Conservation (phyloP, 2,797 vertebrate genomes). For the Mareca strepera region DNA sequence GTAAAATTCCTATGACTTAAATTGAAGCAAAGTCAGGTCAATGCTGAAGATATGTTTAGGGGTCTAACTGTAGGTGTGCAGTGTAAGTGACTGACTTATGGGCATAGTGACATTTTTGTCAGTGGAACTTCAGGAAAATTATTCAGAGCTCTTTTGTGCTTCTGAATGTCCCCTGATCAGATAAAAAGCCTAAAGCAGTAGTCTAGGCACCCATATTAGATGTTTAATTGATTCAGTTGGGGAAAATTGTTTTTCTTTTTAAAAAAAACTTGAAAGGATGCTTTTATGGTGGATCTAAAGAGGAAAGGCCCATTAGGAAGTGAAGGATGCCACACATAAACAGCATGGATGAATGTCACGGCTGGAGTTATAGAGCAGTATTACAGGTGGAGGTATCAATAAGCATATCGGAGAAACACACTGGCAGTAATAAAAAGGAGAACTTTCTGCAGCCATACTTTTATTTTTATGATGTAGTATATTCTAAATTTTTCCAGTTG, state of each 20-base stretch:
- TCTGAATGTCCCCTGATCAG: background rate
- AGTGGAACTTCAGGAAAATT: background rate
- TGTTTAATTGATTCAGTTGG: constrained; percentile 41
- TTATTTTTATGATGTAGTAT: background rate
- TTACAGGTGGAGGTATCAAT: background rate
- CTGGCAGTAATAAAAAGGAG: constrained; percentile 1
- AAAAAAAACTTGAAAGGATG: constrained; percentile 37
- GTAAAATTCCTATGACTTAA: constrained; percentile 14
- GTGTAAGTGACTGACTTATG: background rate
- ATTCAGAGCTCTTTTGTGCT: constrained; percentile 1
- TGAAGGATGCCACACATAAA: constrained; percentile 21
- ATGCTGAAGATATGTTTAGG: background rate
- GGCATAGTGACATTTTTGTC: background rate
- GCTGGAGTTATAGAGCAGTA: background rate
- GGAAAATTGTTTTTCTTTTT: constrained; percentile 40
- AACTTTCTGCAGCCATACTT: background rate
- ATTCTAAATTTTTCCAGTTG: background rate
- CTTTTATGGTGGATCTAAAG: constrained; percentile 39
- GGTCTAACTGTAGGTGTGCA: background rate
- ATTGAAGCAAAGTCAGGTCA: constrained; percentile 5
- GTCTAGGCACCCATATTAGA: constrained; percentile 26
- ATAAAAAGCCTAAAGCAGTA: constrained; percentile 28
- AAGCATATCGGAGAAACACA: background rate
- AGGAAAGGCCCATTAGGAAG: background rate
- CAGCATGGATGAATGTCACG: constrained; percentile 12